These are phyloP conservation scores for Hemicordylus capensis DNA, from an alignment of 2,113 vertebrate genomes.

Conservation along the genomic window DNA sequence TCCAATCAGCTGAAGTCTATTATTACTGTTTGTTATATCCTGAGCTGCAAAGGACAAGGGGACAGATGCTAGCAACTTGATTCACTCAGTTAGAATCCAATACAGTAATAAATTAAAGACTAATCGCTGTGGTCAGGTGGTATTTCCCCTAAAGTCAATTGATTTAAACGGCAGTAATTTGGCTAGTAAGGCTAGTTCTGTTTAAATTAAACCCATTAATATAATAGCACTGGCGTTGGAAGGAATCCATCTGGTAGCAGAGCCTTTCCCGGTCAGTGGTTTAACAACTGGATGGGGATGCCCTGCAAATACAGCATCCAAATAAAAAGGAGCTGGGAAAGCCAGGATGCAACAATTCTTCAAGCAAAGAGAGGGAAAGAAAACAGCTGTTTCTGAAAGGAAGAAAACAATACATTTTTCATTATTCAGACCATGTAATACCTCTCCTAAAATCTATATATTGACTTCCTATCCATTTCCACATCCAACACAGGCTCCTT, in stretches of 20 bases:
- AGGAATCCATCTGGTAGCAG: conserved; percentile 75
- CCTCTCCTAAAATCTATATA: background rate
- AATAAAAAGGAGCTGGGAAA: conserved; percentile 68
- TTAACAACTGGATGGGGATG: conserved; percentile 77
- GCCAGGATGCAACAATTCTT: conserved; percentile 41
- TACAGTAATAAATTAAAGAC: conserved; percentile 84
- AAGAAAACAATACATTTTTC: background rate
- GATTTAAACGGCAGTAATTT: conserved; percentile 88
- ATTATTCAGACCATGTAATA: background rate
- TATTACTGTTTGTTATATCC: conserved; percentile 60
- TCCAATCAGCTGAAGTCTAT: conserved; percentile 61
- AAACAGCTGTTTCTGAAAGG: conserved; percentile 25
- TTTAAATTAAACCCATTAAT: conserved; percentile 88
- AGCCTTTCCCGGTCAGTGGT: conserved; percentile 74
- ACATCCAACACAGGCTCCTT: background rate
- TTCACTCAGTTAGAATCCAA: conserved; percentile 75
- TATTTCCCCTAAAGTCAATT: conserved; percentile 83
- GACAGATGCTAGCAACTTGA: conserved; percentile 73
- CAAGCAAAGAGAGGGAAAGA: conserved; percentile 28
- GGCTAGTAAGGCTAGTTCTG: conserved; percentile 79
- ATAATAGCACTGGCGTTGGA: conserved; percentile 81
- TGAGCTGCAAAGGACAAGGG: conserved; percentile 66
- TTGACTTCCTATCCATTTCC: background rate
- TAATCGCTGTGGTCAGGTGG: conserved; percentile 80
- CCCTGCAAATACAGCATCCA: conserved; percentile 64